These are phyloP conservation scores for Malurus cyaneus DNA, from an alignment of 2,113 vertebrate species.

Conservation along the genomic window DNA sequence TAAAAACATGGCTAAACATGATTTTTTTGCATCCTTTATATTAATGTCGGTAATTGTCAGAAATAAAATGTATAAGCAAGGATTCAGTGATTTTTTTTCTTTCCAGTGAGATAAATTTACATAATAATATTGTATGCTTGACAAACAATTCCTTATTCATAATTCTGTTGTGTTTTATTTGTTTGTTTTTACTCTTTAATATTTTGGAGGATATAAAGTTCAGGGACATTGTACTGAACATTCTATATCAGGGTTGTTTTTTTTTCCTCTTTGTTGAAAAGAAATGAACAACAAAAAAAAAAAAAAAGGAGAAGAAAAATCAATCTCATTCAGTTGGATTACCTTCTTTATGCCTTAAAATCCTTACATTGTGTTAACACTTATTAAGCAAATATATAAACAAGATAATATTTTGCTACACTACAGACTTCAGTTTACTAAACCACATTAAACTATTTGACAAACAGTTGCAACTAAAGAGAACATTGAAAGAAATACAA, in stretches of 20 bases:
- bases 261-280: background rate
- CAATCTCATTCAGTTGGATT: background rate
- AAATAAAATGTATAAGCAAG: background rate
- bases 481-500: background rate
- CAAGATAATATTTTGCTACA: background rate
- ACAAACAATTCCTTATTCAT: background rate
- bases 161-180: background rate
- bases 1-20: background rate
- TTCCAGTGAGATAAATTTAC: background rate
- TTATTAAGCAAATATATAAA: background rate
- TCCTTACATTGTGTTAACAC: background rate
- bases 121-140: background rate
- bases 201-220: background rate
- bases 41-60: background rate
- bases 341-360: background rate
- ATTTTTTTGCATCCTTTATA: background rate
- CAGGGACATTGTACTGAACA: background rate
- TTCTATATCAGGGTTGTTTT: background rate
- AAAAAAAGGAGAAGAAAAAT: background rate
- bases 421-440: background rate
- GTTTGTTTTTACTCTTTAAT: background rate
- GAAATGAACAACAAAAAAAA: too few relatives aligned
- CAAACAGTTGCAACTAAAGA: background rate
- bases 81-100: background rate
- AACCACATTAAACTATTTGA: background rate